A percentile compares a stretch with the other conserved stretches of the same genome.
phyloP scores from a whole-genome alignment of 2,797 vertebrate species.

The Bufotes viridis region DNA sequence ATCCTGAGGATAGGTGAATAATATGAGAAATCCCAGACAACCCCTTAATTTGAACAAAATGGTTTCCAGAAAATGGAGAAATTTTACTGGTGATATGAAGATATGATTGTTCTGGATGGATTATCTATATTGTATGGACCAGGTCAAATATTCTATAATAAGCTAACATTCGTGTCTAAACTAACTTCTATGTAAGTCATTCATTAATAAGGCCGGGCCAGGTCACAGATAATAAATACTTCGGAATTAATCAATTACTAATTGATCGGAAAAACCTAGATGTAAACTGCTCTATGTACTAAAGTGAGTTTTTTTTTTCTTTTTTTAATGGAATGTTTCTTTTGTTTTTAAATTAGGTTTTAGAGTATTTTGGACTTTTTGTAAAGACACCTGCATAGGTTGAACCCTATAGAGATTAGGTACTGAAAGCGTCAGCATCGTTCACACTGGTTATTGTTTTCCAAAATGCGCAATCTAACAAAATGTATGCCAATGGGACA shows the following conservation, averaged over 20 bases:
- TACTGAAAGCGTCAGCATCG: too few species aligned
- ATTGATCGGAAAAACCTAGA: background rate
- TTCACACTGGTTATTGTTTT: background rate
- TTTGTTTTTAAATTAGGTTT: background rate
- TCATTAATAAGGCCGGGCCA: background rate
- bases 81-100: background rate
- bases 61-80: background rate
- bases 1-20: too few species aligned
- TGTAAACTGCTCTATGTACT: background rate
- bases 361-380: background rate
- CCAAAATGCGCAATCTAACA: background rate
- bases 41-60: background rate
- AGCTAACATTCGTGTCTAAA: background rate
- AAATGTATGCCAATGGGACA: background rate
- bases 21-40: too few species aligned
- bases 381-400: background rate
- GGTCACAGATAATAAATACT: background rate
- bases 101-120: too few species aligned
- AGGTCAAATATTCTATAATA: background rate
- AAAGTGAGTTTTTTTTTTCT: background rate
- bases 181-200: background rate
- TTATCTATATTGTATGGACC: background rate
- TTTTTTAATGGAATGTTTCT: background rate
- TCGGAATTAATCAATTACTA: background rate
- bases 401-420: background rate